phyloP scores from a whole-genome alignment of 2,797 vertebrate genomes.

The Pseudomugil tenellus region DNA sequence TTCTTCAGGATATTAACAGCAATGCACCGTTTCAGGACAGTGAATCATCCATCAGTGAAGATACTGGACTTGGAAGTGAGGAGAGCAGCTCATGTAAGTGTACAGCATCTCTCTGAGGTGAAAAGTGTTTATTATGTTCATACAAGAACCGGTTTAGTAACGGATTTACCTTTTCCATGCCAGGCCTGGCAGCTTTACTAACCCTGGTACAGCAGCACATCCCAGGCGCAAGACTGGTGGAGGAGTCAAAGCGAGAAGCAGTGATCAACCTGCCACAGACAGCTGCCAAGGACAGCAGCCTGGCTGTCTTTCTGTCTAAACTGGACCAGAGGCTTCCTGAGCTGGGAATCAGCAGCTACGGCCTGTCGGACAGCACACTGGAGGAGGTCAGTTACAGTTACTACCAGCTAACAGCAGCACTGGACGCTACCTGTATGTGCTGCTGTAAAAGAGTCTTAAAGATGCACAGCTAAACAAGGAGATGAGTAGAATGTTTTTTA shows the following conservation, averaged over 20 bases:
- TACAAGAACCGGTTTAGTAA: background rate
- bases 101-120: background rate
- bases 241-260: slow-evolving; percentile 85
- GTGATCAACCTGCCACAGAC: slow-evolving; percentile 85
- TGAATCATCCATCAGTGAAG: slow-evolving; percentile 82
- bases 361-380: slow-evolving; percentile 89
- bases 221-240: slow-evolving; percentile 80
- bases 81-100: slow-evolving; percentile 75
- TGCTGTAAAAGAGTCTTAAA: background rate
- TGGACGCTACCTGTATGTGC: background rate
- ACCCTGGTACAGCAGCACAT: slow-evolving; percentile 80
- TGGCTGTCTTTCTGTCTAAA: slow-evolving; percentile 82
- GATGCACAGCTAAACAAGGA: no score
- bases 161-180: background rate
- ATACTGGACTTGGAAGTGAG: slow-evolving; percentile 86
- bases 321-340: slow-evolving; percentile 84
- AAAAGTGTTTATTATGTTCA: background rate
- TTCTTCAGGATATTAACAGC: background rate
- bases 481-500: no score
- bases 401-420: background rate
- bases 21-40: slow-evolving; percentile 73
- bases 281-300: slow-evolving; percentile 83
- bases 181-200: slow-evolving; percentile 81
- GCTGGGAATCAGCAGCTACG: slow-evolving; percentile 87
- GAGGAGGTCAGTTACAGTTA: slow-evolving; percentile 84